Evolutionary conservation across 2,888 invertebrate genomes (phyloP).

Genomic region (Herminia tarsipennalis): DNA sequence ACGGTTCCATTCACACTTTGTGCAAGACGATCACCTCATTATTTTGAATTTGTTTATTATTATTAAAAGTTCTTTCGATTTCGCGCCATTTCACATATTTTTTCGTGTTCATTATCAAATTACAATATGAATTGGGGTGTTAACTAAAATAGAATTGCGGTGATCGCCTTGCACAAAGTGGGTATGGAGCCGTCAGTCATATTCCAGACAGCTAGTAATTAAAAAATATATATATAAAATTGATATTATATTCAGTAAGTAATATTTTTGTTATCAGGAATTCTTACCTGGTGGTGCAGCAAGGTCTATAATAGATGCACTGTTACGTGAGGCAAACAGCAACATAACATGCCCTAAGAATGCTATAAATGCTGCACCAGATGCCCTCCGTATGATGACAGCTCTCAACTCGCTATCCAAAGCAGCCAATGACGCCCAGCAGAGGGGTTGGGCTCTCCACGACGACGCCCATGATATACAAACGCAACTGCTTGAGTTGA

Average conservation of each 20-base stretch:
- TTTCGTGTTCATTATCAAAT: too few species aligned
- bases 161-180: too few species aligned
- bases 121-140: too few species aligned
- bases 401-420: constrained; percentile 94
- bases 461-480: constrained; percentile 96
- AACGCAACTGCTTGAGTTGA: constrained; percentile 92
- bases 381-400: constrained; percentile 92
- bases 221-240: too few species aligned
- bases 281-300: constrained; percentile 80
- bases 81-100: too few species aligned
- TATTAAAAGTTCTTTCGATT: too few species aligned
- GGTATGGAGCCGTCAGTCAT: too few species aligned
- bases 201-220: too few species aligned
- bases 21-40: too few species aligned
- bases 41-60: too few species aligned
- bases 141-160: too few species aligned
- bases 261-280: constrained; percentile 54
- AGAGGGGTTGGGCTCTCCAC: constrained; percentile 97
- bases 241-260: not conserved
- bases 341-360: constrained; percentile 84
- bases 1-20: too few species aligned
- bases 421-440: constrained; percentile 97
- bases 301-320: constrained; percentile 76
- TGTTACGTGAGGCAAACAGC: constrained; percentile 77
- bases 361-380: constrained; percentile 93